A percentile compares a stretch with the other conserved stretches of the same genome.
These are phyloP conservation scores for Heterocephalus glaber DNA, from an alignment of 2,113 vertebrate genomes.

Conservation along the genomic window DNA sequence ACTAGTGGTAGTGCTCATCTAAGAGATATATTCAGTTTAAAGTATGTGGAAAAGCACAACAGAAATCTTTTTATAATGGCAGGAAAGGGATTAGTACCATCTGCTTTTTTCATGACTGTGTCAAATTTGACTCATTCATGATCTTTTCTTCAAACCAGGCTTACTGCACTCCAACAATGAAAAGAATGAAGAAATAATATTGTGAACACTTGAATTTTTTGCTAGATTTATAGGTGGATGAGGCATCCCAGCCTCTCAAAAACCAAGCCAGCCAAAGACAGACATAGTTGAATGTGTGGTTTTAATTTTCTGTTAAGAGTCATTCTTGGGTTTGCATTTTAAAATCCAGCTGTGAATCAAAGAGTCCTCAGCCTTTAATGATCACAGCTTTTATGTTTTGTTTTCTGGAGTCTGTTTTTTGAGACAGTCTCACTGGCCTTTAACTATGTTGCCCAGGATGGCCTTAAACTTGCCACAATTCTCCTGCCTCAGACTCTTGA, in stretches of 20 bases:
- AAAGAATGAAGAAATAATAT: background rate
- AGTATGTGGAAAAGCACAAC: conserved; percentile 11
- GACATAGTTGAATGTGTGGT: background rate
- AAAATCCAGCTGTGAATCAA: background rate
- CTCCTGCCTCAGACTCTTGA: background rate
- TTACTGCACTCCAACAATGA: background rate
- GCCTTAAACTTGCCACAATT: background rate
- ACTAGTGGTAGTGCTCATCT: background rate
- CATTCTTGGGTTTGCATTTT: conserved; percentile 6
- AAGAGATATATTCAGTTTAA: background rate
- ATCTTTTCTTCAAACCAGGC: background rate
- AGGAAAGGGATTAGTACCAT: background rate
- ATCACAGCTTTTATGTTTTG: background rate
- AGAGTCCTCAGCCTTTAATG: background rate
- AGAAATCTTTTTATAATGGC: background rate
- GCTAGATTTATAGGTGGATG: background rate
- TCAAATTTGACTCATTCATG: background rate
- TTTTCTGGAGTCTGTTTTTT: background rate
- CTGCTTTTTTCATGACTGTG: background rate
- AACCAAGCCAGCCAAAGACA: background rate
- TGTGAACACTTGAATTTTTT: background rate
- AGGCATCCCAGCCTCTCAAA: background rate
- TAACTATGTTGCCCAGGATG: background rate
- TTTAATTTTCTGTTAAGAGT: background rate
- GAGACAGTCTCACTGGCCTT: background rate